Base-by-base conservation (phyloP, 2,888 invertebrate species). In the Entomobrya multifasciata region DNA sequence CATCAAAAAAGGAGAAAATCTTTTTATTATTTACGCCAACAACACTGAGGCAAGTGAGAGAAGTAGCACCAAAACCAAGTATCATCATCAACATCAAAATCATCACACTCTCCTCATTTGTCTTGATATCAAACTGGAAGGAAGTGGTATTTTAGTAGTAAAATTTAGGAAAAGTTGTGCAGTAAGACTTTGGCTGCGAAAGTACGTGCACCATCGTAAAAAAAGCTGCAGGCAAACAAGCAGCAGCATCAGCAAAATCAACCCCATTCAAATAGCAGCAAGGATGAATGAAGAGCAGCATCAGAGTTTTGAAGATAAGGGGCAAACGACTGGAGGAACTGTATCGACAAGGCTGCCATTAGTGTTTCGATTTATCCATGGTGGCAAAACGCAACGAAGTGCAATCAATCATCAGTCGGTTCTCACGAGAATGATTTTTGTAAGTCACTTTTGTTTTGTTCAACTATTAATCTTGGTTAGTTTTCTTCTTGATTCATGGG, bases 371-470 rank as follows among this genome's bases (percentile, higher is more conserved):
- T 41, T 30, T 44, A 8, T 67, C 67, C 20, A 20, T 72, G 72
- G 83, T 76, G 76, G 76, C 65, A 70, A 47, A 74, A 65, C 17
- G 62, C 83, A 83, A 76, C 65, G 25, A 27, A 72, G 74, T 83
- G 49, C 83, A 74, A 83, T 83, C 76, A 76, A 74, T 83, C 83
- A 83, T 76, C 62, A 83, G 74, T 65, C 52, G 41, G 27, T 76
- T 76, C 83, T 83, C 83, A 83, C 83, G 49, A 83, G 83, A 52
- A 83, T 83, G 83, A 83, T 83, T 83, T 83, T 83, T 76, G 83
- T 83, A 83, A 83, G 83, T 83, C 83, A 83, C 83, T 76, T 76
- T 74, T 83, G 65, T 76, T 83, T 83, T 52, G 83, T 49, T 49
- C 36, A 30, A 83, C 83, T 76, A 83, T 83, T 83, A 83, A 83